A percentile compares a stretch with the other conserved stretches of the same genome.
phyloP scores from a whole-genome alignment of 2,888 invertebrate genomes.

The Zaprionus bogoriensis region DNA sequence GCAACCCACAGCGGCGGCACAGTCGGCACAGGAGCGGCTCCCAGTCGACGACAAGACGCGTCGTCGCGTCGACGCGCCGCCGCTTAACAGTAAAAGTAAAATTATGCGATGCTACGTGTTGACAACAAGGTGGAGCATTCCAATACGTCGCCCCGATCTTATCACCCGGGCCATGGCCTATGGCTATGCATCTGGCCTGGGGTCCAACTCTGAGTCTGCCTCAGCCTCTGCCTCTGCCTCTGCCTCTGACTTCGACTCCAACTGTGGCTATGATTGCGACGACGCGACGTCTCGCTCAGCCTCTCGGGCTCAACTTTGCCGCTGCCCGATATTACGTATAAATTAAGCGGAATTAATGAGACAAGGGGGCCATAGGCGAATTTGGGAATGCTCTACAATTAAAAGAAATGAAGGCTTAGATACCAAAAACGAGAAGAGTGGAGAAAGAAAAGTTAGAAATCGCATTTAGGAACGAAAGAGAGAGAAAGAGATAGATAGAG shows the following conservation, averaged over 20 bases:
- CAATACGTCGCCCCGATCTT: conserved; percentile 64
- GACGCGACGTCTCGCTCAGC: conserved; percentile 20
- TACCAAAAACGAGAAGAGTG: too few relatives aligned
- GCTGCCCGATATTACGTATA: conserved; percentile 74
- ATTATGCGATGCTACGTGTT: conserved; percentile 74
- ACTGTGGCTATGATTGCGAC: conserved; percentile 12
- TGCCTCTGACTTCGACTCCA: not conserved
- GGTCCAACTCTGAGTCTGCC: conserved; percentile 2
- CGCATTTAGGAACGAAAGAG: too few relatives aligned
- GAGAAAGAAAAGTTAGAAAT: not conserved
- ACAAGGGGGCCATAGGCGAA: not conserved
- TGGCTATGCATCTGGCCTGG: not conserved
- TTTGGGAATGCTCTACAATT: conserved; percentile 12
- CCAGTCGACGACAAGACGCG: conserved; percentile 35
- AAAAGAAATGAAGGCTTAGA: not conserved
- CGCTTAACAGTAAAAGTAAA: conserved; percentile 75
- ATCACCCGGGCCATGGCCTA: conserved; percentile 38
- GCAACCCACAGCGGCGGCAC: conserved; percentile 63
- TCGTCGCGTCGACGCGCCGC: conserved; percentile 17
- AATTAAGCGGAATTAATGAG: conserved; percentile 60
- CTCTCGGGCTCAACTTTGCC: too few relatives aligned
- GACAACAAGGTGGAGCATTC: conserved; percentile 72
- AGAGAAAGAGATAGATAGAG: not conserved
- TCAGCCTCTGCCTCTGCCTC: conserved; percentile 50
- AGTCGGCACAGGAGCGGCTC: conserved; percentile 75